These are phyloP conservation scores for Eulemur coronatus DNA, from an alignment of 2,797 vertebrate genomes.

Conservation along the genomic window DNA sequence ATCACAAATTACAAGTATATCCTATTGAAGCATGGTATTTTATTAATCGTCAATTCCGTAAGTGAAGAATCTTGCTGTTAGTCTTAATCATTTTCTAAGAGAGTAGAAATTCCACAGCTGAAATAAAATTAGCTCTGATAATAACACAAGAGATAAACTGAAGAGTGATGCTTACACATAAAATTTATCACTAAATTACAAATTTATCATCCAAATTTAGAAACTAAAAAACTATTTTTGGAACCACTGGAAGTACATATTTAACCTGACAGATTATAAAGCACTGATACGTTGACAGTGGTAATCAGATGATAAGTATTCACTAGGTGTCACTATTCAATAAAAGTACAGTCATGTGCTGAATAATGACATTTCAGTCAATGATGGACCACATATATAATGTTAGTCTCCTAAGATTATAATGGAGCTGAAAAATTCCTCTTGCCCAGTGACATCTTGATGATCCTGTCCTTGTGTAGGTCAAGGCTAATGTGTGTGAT, in stretches of 20 bases:
- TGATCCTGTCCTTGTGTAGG: not conserved
- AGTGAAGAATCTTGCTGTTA: not conserved
- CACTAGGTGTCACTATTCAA: not conserved
- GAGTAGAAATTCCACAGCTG: not conserved
- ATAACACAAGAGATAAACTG: not conserved
- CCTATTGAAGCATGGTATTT: not conserved
- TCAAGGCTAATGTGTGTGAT: not conserved
- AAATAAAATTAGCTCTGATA: constrained; percentile 41
- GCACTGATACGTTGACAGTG: not conserved
- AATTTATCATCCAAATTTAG: not conserved
- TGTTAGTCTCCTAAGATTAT: not conserved
- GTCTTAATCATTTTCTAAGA: constrained; percentile 30
- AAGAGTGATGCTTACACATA: constrained; percentile 10
- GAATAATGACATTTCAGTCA: not conserved
- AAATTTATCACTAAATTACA: not conserved
- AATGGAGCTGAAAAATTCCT: not conserved
- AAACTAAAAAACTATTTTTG: constrained; percentile 34
- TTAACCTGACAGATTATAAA: not conserved
- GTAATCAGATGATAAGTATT: not conserved
- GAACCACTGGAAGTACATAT: not conserved
- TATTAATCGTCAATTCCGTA: not conserved
- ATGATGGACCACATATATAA: not conserved
- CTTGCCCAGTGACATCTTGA: not conserved
- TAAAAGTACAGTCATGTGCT: not conserved
- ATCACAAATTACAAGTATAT: not conserved